Conservation (phyloP, 2,797 vertebrate species). For the Xenentodon cancila region DNA sequence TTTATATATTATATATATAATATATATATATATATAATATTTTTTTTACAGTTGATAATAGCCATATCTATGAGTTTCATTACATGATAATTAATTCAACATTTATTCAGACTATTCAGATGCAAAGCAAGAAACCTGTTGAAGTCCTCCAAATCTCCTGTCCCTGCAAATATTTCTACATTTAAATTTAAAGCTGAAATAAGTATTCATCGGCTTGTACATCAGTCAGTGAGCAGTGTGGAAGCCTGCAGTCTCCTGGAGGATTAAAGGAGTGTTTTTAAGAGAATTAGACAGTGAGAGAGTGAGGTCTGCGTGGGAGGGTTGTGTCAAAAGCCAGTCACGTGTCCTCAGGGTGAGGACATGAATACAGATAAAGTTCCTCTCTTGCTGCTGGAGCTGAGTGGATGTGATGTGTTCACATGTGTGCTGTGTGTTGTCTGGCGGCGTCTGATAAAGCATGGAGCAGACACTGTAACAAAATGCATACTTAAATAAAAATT, state of each 20-base stretch:
- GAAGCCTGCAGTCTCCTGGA: conserved; percentile 5
- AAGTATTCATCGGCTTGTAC: conserved; percentile 24
- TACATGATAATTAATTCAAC: too few species aligned
- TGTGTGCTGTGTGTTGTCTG: conserved; percentile 46
- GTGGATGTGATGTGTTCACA: conserved; percentile 44
- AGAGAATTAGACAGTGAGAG: conserved; percentile 27
- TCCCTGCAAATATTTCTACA: conserved; percentile 21
- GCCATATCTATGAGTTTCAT: too few species aligned
- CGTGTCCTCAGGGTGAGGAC: conserved; percentile 47
- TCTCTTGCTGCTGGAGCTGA: conserved; percentile 39
- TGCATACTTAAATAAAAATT: conserved; percentile 39
- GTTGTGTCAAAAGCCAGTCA: conserved; percentile 46
- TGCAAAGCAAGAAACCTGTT: conserved; percentile 16
- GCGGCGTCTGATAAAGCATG: conserved; percentile 61
- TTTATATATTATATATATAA: too few species aligned
- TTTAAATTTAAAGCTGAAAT: conserved; percentile 23
- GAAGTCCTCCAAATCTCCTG: conserved; percentile 20
- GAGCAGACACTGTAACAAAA: conserved; percentile 31
- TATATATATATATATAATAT: too few species aligned
- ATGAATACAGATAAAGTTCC: conserved; percentile 62
- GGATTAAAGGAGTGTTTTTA: conserved; percentile 39
- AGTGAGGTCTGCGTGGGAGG: conserved; percentile 25
- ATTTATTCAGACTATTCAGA: neutral
- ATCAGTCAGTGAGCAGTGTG: conserved; percentile 21
- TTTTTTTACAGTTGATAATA: too few species aligned